Evolutionary conservation across 2,113 vertebrate genomes (phyloP).

Genomic region (Microtus oregoni): DNA sequence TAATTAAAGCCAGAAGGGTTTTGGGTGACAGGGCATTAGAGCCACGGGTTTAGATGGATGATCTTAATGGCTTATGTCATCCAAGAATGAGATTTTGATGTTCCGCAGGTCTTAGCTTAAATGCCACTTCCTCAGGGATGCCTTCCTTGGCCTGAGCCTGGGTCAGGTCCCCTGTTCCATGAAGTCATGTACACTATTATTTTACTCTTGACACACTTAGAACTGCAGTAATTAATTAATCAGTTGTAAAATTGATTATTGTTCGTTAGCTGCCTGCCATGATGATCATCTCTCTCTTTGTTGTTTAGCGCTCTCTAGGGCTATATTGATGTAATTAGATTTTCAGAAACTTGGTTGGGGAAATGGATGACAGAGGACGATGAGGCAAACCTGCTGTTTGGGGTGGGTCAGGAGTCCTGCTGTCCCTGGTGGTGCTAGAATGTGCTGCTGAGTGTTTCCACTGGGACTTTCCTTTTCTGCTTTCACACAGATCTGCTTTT

Average conservation of each 20-base stretch:
- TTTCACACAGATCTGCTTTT: slow-evolving; percentile 21
- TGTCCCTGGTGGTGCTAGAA: neutral
- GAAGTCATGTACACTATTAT: slow-evolving; percentile 40
- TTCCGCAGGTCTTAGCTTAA: slow-evolving; percentile 68
- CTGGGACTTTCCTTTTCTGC: slow-evolving; percentile 4
- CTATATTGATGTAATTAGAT: neutral
- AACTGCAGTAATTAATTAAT: slow-evolving; percentile 67
- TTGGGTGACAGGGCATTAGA: slow-evolving; percentile 48
- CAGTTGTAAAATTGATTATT: slow-evolving; percentile 48
- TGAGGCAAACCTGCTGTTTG: neutral
- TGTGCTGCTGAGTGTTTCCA: neutral
- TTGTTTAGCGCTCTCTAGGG: slow-evolving; percentile 3
- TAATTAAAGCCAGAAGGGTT: slow-evolving; percentile 80
- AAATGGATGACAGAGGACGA: slow-evolving; percentile 5
- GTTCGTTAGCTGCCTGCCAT: slow-evolving; percentile 14
- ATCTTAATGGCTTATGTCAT: slow-evolving; percentile 82
- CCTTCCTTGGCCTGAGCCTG: slow-evolving; percentile 67
- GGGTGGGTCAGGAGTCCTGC: neutral
- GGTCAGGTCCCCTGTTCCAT: slow-evolving; percentile 66
- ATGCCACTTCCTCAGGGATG: slow-evolving; percentile 73
- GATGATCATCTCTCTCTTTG: slow-evolving; percentile 16
- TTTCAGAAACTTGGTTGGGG: slow-evolving; percentile 5
- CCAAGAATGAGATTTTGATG: slow-evolving; percentile 78
- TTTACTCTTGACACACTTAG: slow-evolving; percentile 69
- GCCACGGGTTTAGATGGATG: slow-evolving; percentile 73